Conservation (phyloP, 2,797 vertebrate genomes). For the Myiothlypis chrysogaster region DNA sequence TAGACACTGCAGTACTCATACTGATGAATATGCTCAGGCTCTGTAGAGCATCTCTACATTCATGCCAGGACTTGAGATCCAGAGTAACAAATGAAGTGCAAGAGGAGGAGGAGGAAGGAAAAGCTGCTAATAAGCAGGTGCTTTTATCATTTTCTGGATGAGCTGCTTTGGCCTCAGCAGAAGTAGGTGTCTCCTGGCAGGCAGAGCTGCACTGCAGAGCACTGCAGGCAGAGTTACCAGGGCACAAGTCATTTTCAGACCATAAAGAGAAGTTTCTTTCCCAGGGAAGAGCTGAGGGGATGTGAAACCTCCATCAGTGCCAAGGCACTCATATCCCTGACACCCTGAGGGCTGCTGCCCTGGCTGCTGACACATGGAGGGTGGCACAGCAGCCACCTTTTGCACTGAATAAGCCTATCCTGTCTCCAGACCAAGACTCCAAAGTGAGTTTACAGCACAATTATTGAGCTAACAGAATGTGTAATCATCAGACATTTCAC, state of each 20-base stretch:
- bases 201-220: not conserved
- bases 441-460: not conserved
- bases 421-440: not conserved
- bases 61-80: not conserved
- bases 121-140: not conserved
- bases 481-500: not conserved
- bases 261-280: not conserved
- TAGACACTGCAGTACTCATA: not conserved
- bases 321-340: not conserved
- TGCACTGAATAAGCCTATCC: not conserved
- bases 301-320: fast-evolving
- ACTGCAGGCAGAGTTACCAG: not conserved
- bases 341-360: not conserved
- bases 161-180: not conserved
- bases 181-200: not conserved
- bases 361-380: not conserved
- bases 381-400: not conserved
- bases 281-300: not conserved
- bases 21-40: not conserved
- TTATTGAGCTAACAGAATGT: not conserved
- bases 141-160: not conserved
- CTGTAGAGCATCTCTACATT: not conserved
- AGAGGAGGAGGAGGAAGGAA: not conserved
- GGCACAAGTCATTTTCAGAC: not conserved
- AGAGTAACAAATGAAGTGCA: not conserved